A percentile compares a stretch with the other conserved stretches of the same genome.
phyloP scores from a whole-genome alignment of 2,797 vertebrate genomes.

The Gymnopithys bicolor region DNA sequence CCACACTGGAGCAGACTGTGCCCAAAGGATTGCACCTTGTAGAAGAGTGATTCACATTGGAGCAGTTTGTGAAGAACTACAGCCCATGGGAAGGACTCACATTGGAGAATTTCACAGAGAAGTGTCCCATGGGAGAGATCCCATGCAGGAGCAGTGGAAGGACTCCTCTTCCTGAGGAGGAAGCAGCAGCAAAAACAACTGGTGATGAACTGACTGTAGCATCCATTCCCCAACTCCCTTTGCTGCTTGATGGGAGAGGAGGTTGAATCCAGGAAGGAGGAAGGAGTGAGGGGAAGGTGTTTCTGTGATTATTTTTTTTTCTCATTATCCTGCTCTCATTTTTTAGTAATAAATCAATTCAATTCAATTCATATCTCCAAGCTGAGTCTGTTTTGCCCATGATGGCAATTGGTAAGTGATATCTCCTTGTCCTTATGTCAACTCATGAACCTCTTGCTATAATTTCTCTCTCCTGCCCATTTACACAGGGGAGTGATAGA shows the following conservation, averaged over 20 bases:
- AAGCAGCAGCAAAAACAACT: background rate
- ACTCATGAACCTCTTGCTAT: background rate
- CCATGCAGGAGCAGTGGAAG: fast-evolving
- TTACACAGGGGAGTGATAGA: background rate
- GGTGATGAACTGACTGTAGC: fast-evolving
- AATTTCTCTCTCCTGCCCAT: background rate
- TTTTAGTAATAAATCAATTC: background rate
- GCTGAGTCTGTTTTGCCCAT: background rate
- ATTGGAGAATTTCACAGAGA: background rate
- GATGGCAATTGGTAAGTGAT: background rate
- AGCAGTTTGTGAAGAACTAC: background rate
- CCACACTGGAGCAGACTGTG: background rate
- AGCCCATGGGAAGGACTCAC: background rate
- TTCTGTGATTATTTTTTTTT: background rate
- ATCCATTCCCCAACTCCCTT: background rate
- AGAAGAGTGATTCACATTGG: background rate
- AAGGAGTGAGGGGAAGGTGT: background rate
- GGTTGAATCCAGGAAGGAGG: background rate
- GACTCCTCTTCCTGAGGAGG: background rate
- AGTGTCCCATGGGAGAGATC: background rate
- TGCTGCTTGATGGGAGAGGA: background rate
- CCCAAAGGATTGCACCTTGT: background rate
- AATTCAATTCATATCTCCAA: background rate
- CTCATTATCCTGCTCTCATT: background rate
- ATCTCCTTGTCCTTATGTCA: background rate